These are phyloP conservation scores for Drosophila leonis DNA, from an alignment of 2,888 invertebrate genomes.

Conservation along the genomic window DNA sequence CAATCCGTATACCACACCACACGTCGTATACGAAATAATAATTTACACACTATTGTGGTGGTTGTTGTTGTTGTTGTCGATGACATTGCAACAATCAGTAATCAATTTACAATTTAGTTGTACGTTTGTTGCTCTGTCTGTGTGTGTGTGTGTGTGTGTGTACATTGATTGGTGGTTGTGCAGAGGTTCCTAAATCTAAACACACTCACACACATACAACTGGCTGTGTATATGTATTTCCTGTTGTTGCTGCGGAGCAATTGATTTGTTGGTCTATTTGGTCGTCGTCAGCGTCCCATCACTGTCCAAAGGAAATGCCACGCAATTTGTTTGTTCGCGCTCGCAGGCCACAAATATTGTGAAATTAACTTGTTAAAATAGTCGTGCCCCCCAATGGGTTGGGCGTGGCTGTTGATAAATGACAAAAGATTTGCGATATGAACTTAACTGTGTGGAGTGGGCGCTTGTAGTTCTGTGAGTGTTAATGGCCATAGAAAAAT, in stretches of 20 bases:
- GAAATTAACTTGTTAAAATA: constrained; percentile 76
- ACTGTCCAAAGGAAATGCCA: constrained; percentile 49
- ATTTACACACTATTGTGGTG: constrained; percentile 40
- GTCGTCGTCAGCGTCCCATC: constrained; percentile 41
- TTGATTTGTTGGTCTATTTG: constrained; percentile 59
- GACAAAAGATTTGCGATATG: constrained; percentile 42
- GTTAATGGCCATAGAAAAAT: constrained; percentile 3
- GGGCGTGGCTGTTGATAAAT: constrained; percentile 37
- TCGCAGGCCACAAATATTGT: constrained; percentile 61
- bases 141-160: background rate
- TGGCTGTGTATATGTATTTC: background rate
- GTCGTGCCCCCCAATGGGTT: constrained; percentile 14
- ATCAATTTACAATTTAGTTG: constrained; percentile 68
- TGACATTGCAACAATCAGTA: constrained; percentile 61
- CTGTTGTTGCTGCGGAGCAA: constrained; percentile 29
- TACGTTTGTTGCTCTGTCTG: constrained; percentile 20
- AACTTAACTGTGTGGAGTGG: background rate
- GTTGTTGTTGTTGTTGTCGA: constrained; percentile 16
- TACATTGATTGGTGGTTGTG: constrained; percentile 64
- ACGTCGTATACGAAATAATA: constrained; percentile 64
- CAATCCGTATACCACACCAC: constrained; percentile 32
- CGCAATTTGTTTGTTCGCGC: constrained; percentile 68
- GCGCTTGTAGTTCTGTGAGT: background rate
- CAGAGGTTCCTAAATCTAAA: constrained; percentile 8
- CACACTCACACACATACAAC: background rate